phyloP scores from a whole-genome alignment of 1,140 invertebrate species.

The Ceratosolen solmsi region DNA sequence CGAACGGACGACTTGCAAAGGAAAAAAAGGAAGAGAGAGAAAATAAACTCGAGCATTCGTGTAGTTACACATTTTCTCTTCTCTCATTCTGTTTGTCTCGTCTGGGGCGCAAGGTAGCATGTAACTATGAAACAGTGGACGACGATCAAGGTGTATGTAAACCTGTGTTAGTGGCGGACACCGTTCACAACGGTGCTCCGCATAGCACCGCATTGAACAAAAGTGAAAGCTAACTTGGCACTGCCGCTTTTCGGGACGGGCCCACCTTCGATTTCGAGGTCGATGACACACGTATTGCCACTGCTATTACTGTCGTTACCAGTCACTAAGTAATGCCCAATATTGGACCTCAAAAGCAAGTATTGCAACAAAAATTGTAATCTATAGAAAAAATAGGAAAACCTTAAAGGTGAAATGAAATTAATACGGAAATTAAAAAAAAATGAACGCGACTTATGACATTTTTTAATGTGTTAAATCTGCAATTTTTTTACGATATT shows the following conservation, averaged over 20 bases:
- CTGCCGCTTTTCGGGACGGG: conserved; percentile 63
- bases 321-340: not conserved
- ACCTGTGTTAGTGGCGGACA: conserved; percentile 14
- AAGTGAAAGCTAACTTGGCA: conserved; percentile 70
- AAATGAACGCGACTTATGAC: not conserved
- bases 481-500: too few relatives aligned
- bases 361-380: not conserved
- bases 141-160: conserved; percentile 1
- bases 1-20: not conserved
- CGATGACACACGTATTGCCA: conserved; percentile 60
- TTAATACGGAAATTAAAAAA: not conserved
- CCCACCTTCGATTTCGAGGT: conserved; percentile 67
- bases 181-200: conserved; percentile 46
- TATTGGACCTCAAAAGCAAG: not conserved
- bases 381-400: not conserved
- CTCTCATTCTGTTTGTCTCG: conserved; percentile 26
- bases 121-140: conserved; percentile 31
- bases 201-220: conserved; percentile 56
- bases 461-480: not conserved
- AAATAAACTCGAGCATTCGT: conserved; percentile 23
- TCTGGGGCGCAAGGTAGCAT: conserved; percentile 16
- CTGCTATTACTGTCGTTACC: not conserved
- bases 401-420: not conserved
- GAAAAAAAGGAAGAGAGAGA: conserved; percentile 17
- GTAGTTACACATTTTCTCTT: conserved; percentile 38